Conservation (phyloP, 2,888 invertebrate genomes). For the Brachycybe producta region DNA sequence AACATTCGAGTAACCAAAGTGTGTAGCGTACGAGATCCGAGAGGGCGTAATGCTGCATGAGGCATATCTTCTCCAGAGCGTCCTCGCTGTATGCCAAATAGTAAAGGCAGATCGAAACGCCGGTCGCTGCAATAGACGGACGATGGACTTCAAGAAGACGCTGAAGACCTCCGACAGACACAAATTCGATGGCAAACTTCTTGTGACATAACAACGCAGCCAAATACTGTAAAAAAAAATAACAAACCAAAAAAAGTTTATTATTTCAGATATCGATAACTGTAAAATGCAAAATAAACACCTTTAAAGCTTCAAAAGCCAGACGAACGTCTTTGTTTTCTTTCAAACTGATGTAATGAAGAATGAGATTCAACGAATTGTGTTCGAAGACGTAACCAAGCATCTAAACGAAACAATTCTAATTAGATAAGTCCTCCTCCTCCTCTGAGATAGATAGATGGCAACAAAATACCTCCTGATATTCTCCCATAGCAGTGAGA, state of each 20-base stretch:
- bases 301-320: conserved; percentile 83
- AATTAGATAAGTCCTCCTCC: not conserved
- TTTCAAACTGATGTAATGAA: conserved; percentile 76
- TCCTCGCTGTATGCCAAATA: conserved; percentile 95
- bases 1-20: conserved; percentile 88
- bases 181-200: conserved; percentile 93
- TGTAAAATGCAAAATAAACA: conserved; percentile 24
- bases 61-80: conserved; percentile 90
- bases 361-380: conserved; percentile 75
- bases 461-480: conserved; percentile 61
- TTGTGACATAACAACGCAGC: conserved; percentile 92
- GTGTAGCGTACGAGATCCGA: conserved; percentile 75
- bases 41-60: conserved; percentile 63
- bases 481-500: conserved; percentile 93
- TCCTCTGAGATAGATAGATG: not conserved
- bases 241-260: conserved; percentile 8
- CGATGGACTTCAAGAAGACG: conserved; percentile 76
- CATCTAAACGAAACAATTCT: conserved; percentile 44
- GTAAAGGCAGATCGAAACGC: conserved; percentile 89
- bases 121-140: conserved; percentile 89
- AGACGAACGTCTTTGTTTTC: conserved; percentile 80
- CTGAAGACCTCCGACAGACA: conserved; percentile 73
- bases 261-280: no score
- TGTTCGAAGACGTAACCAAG: conserved; percentile 86
- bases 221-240: conserved; percentile 50